Evolutionary conservation across 2,113 vertebrate species (phyloP), one percentile per base, ranked within the genome.

Genomic region (Oenanthe melanoleuca): DNA sequence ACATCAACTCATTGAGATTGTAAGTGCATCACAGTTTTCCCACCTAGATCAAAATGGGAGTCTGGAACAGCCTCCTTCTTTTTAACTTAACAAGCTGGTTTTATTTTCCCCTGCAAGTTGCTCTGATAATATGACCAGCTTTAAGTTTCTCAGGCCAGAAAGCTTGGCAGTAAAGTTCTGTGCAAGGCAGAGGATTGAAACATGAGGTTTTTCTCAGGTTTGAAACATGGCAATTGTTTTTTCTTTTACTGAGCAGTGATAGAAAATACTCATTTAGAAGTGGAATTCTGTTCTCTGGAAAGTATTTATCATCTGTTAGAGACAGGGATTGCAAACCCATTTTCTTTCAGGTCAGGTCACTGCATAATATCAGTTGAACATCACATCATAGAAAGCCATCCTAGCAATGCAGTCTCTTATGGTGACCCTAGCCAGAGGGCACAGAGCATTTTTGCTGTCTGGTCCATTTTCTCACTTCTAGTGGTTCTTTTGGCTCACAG

Each of bases 11-110:
- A 72, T 71, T 88, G 92, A 92, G 33, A 81, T 50, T 67, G 21
- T 86, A 90, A 86, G 40, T 57, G 82, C 4, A 4, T 94, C 88
- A 88, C 71, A 81, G 57, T 95, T 96, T 96, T 94, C 93, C 93
- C 90, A 96, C 88, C 93, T 96, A 93, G 96, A 97, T 96, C 95
- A 95, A 95, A 96, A 96, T 84, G 61, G 90, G 75, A 88, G 72
- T 86, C 86, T 95, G 95, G 71, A 97, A 89, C 80, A 93, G 65
- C 75, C 75, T 78, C 13, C 75, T 89, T 89, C 72, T 61, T 78
- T 87, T 55, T 53, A 63, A 82, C 74, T 87, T 78, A 84, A 90
- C 82, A 64, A 81, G 53, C 74, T 77, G 60, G 14, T 89, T 95
- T 83, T 75, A 88, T 95, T 86, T 96, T 64, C 57, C 37, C 24